Evolutionary conservation across 2,888 invertebrate genomes (phyloP), one percentile per base, ranked within the genome.

Genomic region (Lasioglossum marginatum): DNA sequence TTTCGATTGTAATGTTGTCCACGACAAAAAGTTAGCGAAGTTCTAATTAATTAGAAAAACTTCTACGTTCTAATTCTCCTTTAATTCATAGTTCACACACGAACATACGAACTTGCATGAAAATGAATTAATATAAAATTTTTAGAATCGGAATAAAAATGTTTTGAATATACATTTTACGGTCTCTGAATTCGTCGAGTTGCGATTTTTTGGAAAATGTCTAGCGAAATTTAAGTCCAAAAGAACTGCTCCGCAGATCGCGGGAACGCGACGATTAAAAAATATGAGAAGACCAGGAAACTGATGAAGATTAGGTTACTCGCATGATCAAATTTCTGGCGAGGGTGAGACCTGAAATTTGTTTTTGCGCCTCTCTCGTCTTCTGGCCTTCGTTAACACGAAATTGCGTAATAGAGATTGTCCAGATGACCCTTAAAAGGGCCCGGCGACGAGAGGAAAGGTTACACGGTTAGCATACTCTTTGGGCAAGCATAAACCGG

Each of bases 221-320:
- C 12, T n/a, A 4, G 57, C n/a, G n/a, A n/a, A n/a, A 57, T 57
- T 10, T 4, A 57, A 5, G 16, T 31, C 16, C 16, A 5, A 16
- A 16, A 63, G 16, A 19, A 68, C 34, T 10, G 34, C 1, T 1
- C 66, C 19, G 66, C 8, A 19, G 23, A 34, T 34, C 19, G 3
- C 66, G 37, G 6, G 16, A 2, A 0, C 23, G 10, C 66, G 34
- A 10, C 66, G 34, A 68, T 68, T 68, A 68, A 68, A 37, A 68
- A 68, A 68, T 68, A 68, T 68, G 66, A 16, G 34, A 37, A 68
- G 34, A 37, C 34, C 37, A 37, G 34, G 19, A 68, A 68, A 37
- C 34, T 68, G 34, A 68, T 68, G 66, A 68, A 68, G 34, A 34
- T 68, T 37, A 34, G 37, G 66, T 68, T 68, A 68, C 66, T 34